A percentile compares a stretch with the other conserved stretches of the same genome.
These are phyloP conservation scores for Ariopsis seemanni DNA, from an alignment of 2,113 vertebrate species.

Conservation along the genomic window DNA sequence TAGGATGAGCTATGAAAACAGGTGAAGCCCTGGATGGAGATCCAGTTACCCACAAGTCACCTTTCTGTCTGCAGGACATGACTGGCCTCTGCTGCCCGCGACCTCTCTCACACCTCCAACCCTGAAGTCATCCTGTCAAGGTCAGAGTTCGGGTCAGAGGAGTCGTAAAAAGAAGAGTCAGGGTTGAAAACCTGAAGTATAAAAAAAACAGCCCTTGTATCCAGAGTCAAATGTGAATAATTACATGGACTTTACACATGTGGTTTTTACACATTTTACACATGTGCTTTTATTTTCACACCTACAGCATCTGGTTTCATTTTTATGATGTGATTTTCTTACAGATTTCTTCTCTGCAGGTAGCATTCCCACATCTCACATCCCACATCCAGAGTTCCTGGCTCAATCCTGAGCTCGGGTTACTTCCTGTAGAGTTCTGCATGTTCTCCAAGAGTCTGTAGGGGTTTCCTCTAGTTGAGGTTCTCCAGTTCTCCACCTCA, in stretches of 20 bases:
- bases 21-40: slow-evolving; percentile 54
- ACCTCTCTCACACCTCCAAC: slow-evolving; percentile 20
- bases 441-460: background rate
- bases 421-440: background rate
- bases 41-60: slow-evolving; percentile 53
- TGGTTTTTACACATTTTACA: background rate
- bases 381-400: background rate
- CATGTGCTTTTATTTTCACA: background rate
- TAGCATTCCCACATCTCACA: background rate
- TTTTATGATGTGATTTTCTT: background rate
- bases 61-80: slow-evolving; percentile 49
- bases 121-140: slow-evolving; percentile 21
- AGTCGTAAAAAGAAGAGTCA: background rate
- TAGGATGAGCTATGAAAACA: slow-evolving; percentile 59
- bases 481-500: background rate
- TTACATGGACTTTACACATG: background rate
- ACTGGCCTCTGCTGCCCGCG: slow-evolving; percentile 27
- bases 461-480: background rate
- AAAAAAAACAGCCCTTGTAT: slow-evolving; percentile 45
- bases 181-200: background rate
- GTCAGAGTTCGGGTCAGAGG: slow-evolving; percentile 37
- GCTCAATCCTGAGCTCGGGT: background rate
- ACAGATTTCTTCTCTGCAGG: background rate
- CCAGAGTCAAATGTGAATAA: slow-evolving; percentile 8
- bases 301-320: background rate